These are phyloP conservation scores for Cydia splendana DNA, from an alignment of 1,140 invertebrate genomes.

Conservation along the genomic window DNA sequence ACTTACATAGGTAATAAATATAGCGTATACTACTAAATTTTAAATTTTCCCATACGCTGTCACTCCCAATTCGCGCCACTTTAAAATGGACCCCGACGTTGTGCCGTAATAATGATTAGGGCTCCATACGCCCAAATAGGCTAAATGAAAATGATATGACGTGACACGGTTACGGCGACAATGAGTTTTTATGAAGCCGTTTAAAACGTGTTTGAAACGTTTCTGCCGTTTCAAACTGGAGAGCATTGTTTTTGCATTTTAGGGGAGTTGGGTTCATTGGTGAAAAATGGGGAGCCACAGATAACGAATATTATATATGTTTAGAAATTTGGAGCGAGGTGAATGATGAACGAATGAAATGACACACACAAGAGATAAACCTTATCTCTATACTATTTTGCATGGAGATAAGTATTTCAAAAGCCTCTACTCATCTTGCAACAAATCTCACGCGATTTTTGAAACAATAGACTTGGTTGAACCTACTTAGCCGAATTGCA, in stretches of 20 bases:
- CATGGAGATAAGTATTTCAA: too few species aligned
- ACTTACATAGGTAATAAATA: too few species aligned
- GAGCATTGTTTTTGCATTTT: not conserved
- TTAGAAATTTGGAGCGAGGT: not conserved
- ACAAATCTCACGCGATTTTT: too few species aligned
- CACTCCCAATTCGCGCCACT: not conserved
- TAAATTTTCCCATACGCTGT: not conserved
- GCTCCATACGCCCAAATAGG: constrained; percentile 10
- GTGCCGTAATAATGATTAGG: constrained; percentile 17
- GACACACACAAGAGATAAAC: too few species aligned
- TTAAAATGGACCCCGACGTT: not conserved
- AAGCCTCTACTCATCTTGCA: too few species aligned
- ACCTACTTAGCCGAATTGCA: too few species aligned
- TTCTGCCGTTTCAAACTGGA: not conserved
- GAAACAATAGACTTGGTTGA: too few species aligned
- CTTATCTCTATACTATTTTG: too few species aligned
- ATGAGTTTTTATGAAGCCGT: constrained; percentile 19
- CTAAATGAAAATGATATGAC: constrained; percentile 32
- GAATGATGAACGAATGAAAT: not conserved
- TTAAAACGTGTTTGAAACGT: constrained; percentile 11
- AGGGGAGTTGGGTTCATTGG: not conserved
- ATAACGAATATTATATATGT: not conserved
- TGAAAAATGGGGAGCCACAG: not conserved
- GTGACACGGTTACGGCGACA: constrained; percentile 14
- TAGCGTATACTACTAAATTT: too few species aligned